Conservation (phyloP, 2,797 vertebrate species). For the Hippocampus kuda region DNA sequence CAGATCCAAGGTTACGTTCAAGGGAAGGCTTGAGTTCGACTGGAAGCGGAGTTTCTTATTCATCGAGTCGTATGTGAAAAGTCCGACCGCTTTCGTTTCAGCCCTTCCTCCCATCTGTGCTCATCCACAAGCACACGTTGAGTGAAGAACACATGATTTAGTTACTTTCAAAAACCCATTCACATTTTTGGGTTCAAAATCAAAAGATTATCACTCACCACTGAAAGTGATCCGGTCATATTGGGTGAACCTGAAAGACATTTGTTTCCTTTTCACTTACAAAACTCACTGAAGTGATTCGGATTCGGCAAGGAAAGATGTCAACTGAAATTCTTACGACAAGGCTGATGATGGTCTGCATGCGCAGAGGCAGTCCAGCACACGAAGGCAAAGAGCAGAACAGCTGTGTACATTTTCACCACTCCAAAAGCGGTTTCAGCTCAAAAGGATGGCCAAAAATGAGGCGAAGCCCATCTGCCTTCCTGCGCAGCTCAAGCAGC, state of each 20-base stretch:
- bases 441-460: conserved; percentile 18
- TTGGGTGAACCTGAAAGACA: conserved; percentile 57
- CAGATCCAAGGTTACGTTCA: conserved; percentile 46
- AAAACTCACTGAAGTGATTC: too few species aligned
- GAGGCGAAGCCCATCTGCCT: conserved; percentile 29
- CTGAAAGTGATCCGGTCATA: conserved; percentile 52
- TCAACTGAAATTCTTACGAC: conserved; percentile 55
- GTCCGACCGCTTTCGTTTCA: conserved; percentile 39
- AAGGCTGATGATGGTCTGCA: conserved; percentile 60
- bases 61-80: conserved; percentile 60
- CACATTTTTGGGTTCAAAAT: not conserved
- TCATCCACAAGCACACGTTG: not conserved
- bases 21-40: conserved; percentile 44
- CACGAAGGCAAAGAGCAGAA: conserved; percentile 37
- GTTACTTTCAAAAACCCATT: not conserved
- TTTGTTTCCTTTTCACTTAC: not conserved
- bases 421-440: conserved; percentile 20
- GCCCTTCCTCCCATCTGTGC: conserved; percentile 42
- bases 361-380: conserved; percentile 50
- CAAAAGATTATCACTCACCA: conserved; percentile 43
- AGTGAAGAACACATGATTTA: conserved; percentile 5
- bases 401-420: conserved; percentile 45
- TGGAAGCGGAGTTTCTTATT: conserved; percentile 62
- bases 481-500: conserved; percentile 11
- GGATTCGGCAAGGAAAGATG: not conserved